Evolutionary conservation across 2,888 invertebrate species (phyloP).

Genomic region (Brachynemurus nebulosus): DNA sequence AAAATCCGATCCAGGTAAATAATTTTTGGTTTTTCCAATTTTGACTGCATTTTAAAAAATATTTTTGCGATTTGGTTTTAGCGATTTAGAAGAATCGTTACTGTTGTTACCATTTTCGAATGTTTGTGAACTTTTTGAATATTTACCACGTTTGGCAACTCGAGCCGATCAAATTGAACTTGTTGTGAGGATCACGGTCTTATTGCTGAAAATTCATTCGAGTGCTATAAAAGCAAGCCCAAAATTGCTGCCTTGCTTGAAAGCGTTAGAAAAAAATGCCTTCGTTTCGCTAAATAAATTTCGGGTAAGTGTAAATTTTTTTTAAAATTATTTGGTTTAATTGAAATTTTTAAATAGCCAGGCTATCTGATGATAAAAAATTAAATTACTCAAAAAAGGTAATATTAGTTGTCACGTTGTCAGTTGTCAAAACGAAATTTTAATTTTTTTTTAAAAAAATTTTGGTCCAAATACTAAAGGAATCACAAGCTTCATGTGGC

Average conservation of each 20-base stretch:
- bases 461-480: no score
- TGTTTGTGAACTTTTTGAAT: slow-evolving; percentile 62
- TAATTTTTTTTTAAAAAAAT: no score
- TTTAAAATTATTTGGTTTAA: slow-evolving; percentile 1
- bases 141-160: slow-evolving; percentile 52
- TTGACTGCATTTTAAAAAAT: slow-evolving; percentile 6
- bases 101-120: slow-evolving; percentile 71
- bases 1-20: slow-evolving; percentile 66
- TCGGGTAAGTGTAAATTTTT: slow-evolving; percentile 37
- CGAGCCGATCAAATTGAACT: slow-evolving; percentile 63
- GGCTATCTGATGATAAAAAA: no score
- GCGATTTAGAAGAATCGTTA: slow-evolving; percentile 84
- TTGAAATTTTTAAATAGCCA: no score
- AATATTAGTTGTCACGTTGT: no score
- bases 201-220: slow-evolving; percentile 62
- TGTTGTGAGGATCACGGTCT: slow-evolving; percentile 58
- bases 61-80: slow-evolving; percentile 29
- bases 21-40: slow-evolving; percentile 10
- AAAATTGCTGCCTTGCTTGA: slow-evolving; percentile 48
- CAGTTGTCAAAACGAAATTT: no score
- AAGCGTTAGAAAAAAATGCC: slow-evolving; percentile 45
- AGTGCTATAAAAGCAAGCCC: slow-evolving; percentile 63
- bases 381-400: no score
- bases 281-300: slow-evolving; percentile 41
- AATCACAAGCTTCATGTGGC: no score